These are phyloP conservation scores for Andrena hattorfiana DNA, from an alignment of 2,888 invertebrate genomes.

Conservation along the genomic window DNA sequence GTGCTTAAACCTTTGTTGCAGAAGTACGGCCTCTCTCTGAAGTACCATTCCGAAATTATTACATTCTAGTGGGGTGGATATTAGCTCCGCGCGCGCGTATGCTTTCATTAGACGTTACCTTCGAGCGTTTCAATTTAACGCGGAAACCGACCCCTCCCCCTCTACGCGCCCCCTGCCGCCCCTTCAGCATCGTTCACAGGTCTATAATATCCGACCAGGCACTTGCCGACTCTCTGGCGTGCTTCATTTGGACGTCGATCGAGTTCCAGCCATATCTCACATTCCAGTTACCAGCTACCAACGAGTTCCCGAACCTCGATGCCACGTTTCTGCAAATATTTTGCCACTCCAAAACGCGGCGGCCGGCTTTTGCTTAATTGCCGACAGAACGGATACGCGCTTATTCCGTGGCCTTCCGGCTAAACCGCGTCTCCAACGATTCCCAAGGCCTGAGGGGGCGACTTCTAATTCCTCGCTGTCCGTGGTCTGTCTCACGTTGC, in stretches of 20 bases:
- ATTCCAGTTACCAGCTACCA: slow-evolving; percentile 79
- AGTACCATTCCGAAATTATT: slow-evolving; percentile 83
- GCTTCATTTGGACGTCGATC: slow-evolving; percentile 82
- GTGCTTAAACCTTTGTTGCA: slow-evolving; percentile 76
- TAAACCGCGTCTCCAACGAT: no score
- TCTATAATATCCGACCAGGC: slow-evolving; percentile 82
- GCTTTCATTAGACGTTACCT: slow-evolving; percentile 84
- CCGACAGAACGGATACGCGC: background rate
- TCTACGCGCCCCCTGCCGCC: slow-evolving; percentile 14
- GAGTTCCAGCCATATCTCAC: slow-evolving; percentile 83
- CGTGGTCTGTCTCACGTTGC: no score
- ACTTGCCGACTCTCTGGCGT: slow-evolving; percentile 79
- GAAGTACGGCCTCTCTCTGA: slow-evolving; percentile 74
- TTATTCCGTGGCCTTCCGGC: background rate
- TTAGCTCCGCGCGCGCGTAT: slow-evolving; percentile 81
- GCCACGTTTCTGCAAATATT: slow-evolving; percentile 75
- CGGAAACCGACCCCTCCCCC: slow-evolving; percentile 73
- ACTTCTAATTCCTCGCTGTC: background rate
- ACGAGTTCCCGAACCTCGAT: slow-evolving; percentile 75
- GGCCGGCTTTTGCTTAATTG: slow-evolving; percentile 65
- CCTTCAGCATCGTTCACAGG: slow-evolving; percentile 83
- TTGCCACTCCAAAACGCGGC: slow-evolving; percentile 68
- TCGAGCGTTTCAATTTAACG: slow-evolving; percentile 84
- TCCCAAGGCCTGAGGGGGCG: background rate
- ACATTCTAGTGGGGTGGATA: slow-evolving; percentile 83